Evolutionary conservation across 2,797 vertebrate genomes (phyloP).

Genomic region (Chelon labrosus): DNA sequence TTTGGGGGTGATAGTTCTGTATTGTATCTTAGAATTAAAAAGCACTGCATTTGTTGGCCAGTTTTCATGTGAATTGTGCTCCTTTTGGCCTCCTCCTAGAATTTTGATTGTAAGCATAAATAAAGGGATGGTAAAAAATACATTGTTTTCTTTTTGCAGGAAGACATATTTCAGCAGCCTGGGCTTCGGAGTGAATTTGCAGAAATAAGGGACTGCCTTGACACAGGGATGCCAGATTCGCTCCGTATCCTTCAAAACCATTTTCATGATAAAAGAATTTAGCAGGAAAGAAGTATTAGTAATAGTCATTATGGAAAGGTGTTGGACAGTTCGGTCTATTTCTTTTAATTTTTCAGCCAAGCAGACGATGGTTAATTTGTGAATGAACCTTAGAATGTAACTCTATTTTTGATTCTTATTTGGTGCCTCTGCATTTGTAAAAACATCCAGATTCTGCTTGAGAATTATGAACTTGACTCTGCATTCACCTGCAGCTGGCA

Average conservation of each 20-base stretch:
- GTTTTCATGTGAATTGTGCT: constrained; percentile 14
- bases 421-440: neutral
- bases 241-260: constrained; percentile 92
- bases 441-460: neutral
- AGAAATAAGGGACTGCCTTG: constrained; percentile 94
- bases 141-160: constrained; percentile 83
- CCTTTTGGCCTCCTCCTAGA: neutral
- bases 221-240: constrained; percentile 91
- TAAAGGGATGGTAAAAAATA: neutral
- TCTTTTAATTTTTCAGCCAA: no score
- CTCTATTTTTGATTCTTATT: neutral
- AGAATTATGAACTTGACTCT: constrained; percentile 68
- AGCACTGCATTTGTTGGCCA: neutral
- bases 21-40: constrained; percentile 4
- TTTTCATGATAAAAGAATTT: neutral
- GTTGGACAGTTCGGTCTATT: no score
- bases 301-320: neutral
- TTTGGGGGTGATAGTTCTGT: neutral
- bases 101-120: constrained; percentile 2
- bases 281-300: neutral
- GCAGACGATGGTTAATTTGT: neutral
- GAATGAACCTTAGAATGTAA: neutral
- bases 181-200: constrained; percentile 94
- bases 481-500: constrained; percentile 85
- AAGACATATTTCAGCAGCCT: constrained; percentile 98